A percentile compares a stretch with the other conserved stretches of the same genome.
Conservation (phyloP, 2,888 invertebrate species). For the Ypsolopha scabrella region DNA sequence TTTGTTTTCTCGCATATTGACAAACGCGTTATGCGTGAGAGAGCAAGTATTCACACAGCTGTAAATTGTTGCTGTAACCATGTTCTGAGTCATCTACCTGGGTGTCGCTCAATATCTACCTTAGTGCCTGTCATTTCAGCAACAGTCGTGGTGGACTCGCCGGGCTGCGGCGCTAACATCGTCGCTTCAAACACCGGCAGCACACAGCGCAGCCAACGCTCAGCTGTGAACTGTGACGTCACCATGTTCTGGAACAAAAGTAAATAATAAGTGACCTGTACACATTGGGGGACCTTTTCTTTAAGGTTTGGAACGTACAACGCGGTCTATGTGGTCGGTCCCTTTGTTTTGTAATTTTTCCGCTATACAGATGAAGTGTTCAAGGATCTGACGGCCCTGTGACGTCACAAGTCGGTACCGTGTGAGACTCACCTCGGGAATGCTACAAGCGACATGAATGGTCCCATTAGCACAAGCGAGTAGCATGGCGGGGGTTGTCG, state of each 20-base stretch:
- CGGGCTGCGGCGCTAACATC: conserved; percentile 36
- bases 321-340: not conserved
- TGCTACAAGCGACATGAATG: conserved; percentile 75
- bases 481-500: conserved; percentile 75
- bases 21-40: too few relatives aligned
- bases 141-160: conserved; percentile 38
- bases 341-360: not conserved
- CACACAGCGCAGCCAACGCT: conserved; percentile 76
- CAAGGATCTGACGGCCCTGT: too few relatives aligned
- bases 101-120: conserved; percentile 25
- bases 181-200: conserved; percentile 70
- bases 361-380: not conserved
- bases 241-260: conserved; percentile 56
- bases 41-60: too few relatives aligned
- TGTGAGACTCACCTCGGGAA: conserved; percentile 69
- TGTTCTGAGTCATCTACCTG: not conserved
- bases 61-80: not conserved
- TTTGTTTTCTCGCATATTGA: too few relatives aligned
- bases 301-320: not conserved
- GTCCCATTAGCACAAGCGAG: conserved; percentile 72
- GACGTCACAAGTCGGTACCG: too few relatives aligned
- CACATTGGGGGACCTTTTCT: not conserved
- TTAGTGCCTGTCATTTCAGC: conserved; percentile 78
- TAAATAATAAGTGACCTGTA: not conserved
- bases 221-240: conserved; percentile 72